phyloP scores from a whole-genome alignment of 53 echinoderm and acorn worm genomes.

The Echinometra lucunter region DNA sequence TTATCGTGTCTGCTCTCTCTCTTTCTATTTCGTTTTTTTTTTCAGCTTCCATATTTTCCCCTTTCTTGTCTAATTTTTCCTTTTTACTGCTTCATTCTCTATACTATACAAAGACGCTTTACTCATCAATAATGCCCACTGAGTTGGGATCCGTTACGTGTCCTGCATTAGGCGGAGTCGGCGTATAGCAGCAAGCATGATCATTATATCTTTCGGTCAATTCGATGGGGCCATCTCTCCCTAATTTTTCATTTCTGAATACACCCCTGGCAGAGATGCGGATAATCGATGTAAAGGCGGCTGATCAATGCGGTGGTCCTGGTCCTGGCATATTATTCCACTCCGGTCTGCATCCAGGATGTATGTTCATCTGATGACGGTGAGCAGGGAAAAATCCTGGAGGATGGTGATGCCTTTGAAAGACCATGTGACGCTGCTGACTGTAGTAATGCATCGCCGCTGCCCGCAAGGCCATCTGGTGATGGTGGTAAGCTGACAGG shows the following conservation, averaged over 20 bases:
- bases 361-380: conserved; percentile 34
- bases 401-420: conserved; percentile 33
- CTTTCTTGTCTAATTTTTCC: too few species aligned
- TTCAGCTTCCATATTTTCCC: too few species aligned
- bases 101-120: too few species aligned
- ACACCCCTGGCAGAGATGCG: background rate
- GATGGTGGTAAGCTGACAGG: conserved; percentile 18
- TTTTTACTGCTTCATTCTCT: too few species aligned
- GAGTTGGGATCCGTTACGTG: too few species aligned
- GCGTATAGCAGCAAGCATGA: background rate
- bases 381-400: background rate
- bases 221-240: background rate
- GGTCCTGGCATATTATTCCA: conserved; percentile 43
- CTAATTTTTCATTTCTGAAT: background rate
- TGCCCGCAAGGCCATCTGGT: conserved; percentile 50
- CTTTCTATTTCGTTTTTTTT: too few species aligned
- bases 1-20: too few species aligned
- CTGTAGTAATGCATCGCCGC: conserved; percentile 55
- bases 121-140: too few species aligned
- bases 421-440: conserved; percentile 48
- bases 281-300: background rate
- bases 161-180: too few species aligned
- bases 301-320: background rate
- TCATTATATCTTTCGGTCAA: background rate
- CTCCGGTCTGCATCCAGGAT: conserved; percentile 42